These are phyloP conservation scores for Leptothorax acervorum DNA, from an alignment of 2,888 invertebrate genomes.

Conservation along the genomic window DNA sequence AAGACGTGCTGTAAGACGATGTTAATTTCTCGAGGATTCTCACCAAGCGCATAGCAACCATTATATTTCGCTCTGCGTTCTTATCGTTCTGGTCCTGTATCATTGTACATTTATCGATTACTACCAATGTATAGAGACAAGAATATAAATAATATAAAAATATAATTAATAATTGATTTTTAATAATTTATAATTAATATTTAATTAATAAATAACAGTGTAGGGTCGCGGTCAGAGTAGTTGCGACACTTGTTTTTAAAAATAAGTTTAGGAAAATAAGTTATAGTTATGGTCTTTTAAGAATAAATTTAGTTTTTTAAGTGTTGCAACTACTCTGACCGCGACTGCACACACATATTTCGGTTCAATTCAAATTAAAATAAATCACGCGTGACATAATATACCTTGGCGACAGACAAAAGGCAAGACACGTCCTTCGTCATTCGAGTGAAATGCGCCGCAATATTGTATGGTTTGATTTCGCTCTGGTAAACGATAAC, in stretches of 20 bases:
- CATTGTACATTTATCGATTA: slow-evolving; percentile 17
- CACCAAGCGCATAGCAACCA: slow-evolving; percentile 75
- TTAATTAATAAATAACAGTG: neutral
- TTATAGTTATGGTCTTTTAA: too few relatives aligned
- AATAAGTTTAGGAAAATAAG: too few relatives aligned
- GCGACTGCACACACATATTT: neutral
- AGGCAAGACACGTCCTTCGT: slow-evolving; percentile 61
- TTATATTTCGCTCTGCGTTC: slow-evolving; percentile 74
- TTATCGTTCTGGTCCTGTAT: slow-evolving; percentile 69
- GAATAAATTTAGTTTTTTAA: too few relatives aligned
- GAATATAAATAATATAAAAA: slow-evolving; percentile 10
- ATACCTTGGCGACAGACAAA: slow-evolving; percentile 70
- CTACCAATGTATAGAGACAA: neutral
- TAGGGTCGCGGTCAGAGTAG: too few relatives aligned
- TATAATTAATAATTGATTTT: neutral
- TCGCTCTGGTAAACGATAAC: slow-evolving; percentile 63
- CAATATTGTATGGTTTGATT: slow-evolving; percentile 68
- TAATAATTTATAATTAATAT: neutral
- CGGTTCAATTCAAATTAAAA: neutral
- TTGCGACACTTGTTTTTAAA: too few relatives aligned
- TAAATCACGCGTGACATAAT: neutral
- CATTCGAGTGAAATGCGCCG: slow-evolving; percentile 70
- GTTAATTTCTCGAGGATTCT: slow-evolving; percentile 80
- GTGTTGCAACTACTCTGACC: too few relatives aligned
- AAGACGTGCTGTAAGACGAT: slow-evolving; percentile 71